Evolutionary conservation across 2,113 vertebrate genomes (phyloP), one percentile per base, ranked within the genome.

Genomic region (Xiphophorus maculatus): DNA sequence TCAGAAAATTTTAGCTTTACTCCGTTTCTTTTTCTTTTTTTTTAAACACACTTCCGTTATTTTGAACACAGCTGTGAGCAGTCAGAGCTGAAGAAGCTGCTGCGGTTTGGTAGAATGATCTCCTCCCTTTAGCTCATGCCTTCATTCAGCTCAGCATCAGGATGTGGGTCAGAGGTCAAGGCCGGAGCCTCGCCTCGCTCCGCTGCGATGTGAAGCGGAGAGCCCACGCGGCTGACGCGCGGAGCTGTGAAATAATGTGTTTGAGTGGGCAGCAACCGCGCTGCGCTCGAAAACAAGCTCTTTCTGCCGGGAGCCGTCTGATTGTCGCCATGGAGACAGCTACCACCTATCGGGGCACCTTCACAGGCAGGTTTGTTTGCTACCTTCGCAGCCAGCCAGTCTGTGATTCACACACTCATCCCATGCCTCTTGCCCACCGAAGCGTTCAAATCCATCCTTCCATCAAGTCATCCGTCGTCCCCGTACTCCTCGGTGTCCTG

Each of bases 291-390:
- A 73, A 74, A 65, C 1, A 25, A 70, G 25, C 64, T 37, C 0
- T 35, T 80, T 81, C 76, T 88, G 69, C 79, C n/a, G 1, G 61
- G 84, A 80, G 68, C 58, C 67, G 37, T 76, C 37, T 15, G 48
- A 77, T 48, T 68, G 81, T 93, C 79, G 42, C 89, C 88, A 90
- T 89, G 90, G 86, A 61, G 29, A 94, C 89, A 4, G 63, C 61
- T 71, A 61, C 70, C 77, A 35, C 86, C 86, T 51, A 79, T 71
- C 40, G 25, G 42, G 72, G 79, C 76, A 75, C 75, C 81, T 90
- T 79, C 62, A 60, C 81, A 51, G 33, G 29, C 69, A 71, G 71
- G 17, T 87, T 87, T 94, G 87, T 93, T 91, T 90, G 86, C 75
- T 67, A 76, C 73, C 68, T 33, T 12, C 22, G 67, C 65, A 37